Conservation (phyloP, 2,113 vertebrate species). For the Synchiropus splendidus region DNA sequence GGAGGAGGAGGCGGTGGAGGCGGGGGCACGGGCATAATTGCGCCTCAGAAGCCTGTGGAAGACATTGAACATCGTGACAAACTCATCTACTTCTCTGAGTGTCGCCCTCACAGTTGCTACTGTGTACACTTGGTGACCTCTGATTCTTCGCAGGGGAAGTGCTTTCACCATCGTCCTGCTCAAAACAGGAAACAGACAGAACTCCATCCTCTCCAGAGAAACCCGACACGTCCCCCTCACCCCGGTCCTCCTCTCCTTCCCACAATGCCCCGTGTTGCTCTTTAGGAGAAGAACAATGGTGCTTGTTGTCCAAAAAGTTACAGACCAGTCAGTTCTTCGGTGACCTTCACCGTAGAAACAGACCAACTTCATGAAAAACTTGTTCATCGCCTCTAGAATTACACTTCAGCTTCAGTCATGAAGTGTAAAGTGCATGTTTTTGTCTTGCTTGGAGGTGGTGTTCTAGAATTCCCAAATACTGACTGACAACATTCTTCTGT, state of each 20-base stretch:
- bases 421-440: too few species aligned
- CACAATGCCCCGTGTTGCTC: constrained; percentile 36
- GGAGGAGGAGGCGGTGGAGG: constrained; percentile 20
- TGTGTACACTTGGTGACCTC: constrained; percentile 20
- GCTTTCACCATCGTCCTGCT: constrained; percentile 18
- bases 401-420: too few species aligned
- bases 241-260: constrained; percentile 25
- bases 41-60: constrained; percentile 35
- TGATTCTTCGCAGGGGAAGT: constrained; percentile 35
- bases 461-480: too few species aligned
- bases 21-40: constrained; percentile 42
- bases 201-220: constrained; percentile 50
- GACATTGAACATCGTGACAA: constrained; percentile 3
- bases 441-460: too few species aligned
- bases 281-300: constrained; percentile 50
- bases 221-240: constrained; percentile 16
- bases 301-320: constrained; percentile 48
- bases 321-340: constrained; percentile 21
- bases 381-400: too few species aligned
- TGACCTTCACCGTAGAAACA: constrained; percentile 8
- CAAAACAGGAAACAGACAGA: constrained; percentile 57
- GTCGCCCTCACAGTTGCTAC: constrained; percentile 4
- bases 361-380: too few species aligned
- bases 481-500: too few species aligned
- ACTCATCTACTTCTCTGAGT: background rate